phyloP scores from a whole-genome alignment of 2,888 invertebrate genomes.

The Stictocephala bisonia region DNA sequence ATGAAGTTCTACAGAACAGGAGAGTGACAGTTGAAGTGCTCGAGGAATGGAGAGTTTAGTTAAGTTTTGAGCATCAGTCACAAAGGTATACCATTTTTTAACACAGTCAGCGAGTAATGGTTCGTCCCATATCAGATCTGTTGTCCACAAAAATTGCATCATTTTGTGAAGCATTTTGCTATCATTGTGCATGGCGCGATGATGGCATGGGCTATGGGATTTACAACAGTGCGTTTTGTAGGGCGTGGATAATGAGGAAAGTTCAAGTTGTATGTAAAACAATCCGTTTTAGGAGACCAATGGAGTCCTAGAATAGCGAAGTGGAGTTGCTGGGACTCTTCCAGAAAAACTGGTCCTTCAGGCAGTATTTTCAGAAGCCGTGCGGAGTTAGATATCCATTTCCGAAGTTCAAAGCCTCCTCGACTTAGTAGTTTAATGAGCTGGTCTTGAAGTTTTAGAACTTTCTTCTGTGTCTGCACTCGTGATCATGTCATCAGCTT shows the following conservation, averaged over 20 bases:
- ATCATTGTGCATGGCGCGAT: too few species aligned
- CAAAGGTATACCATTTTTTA: background rate
- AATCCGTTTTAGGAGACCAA: background rate
- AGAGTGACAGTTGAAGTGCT: background rate
- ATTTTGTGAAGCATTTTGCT: too few species aligned
- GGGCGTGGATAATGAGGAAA: background rate
- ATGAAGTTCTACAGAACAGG: too few species aligned
- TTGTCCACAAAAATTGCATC: slow-evolving; percentile 20
- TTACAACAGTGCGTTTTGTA: background rate
- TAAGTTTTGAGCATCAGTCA: background rate
- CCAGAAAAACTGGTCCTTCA: too few species aligned
- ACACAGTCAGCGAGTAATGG: background rate
- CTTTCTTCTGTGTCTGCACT: slow-evolving; percentile 30
- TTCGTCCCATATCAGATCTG: slow-evolving; percentile 8
- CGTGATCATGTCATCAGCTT: slow-evolving; percentile 55
- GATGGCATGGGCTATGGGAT: background rate
- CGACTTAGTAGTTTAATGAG: background rate
- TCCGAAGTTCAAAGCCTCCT: slow-evolving; percentile 43
- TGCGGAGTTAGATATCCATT: slow-evolving; percentile 24
- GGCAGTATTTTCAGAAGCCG: too few species aligned
- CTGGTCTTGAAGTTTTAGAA: too few species aligned
- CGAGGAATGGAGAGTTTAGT: background rate
- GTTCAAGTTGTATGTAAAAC: background rate
- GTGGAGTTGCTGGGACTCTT: too few species aligned
- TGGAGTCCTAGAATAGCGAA: slow-evolving; percentile 5